phyloP scores from a whole-genome alignment of 2,888 invertebrate species.

The Hypomecis atomaria region DNA sequence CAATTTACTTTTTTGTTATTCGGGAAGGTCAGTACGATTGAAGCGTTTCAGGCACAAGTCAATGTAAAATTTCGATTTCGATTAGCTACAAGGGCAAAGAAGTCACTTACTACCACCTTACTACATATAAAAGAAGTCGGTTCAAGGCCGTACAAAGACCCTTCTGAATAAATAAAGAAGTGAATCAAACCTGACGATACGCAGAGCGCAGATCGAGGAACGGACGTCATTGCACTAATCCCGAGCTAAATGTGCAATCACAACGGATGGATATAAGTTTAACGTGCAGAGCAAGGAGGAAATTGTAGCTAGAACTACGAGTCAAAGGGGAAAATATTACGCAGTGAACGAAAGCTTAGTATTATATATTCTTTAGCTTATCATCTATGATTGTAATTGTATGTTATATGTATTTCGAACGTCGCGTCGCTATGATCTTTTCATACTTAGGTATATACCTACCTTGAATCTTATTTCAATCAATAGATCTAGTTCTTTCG shows the following conservation, averaged over 20 bases:
- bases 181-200: constrained; percentile 37
- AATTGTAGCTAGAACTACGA: too few species aligned
- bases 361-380: too few species aligned
- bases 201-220: constrained; percentile 35
- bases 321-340: too few species aligned
- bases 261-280: constrained; percentile 35
- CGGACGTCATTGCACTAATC: constrained; percentile 55
- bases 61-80: constrained; percentile 6
- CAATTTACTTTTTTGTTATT: background rate
- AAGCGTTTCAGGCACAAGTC: background rate
- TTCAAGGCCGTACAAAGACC: constrained; percentile 49
- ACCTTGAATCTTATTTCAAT: too few species aligned
- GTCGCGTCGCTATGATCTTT: too few species aligned
- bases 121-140: constrained; percentile 38
- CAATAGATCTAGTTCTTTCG: too few species aligned
- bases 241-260: constrained; percentile 55
- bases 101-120: constrained; percentile 22
- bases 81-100: constrained; percentile 24
- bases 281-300: too few species aligned
- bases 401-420: too few species aligned
- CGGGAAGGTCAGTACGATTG: constrained; percentile 15
- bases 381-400: too few species aligned
- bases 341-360: too few species aligned
- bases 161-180: constrained; percentile 34
- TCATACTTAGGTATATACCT: too few species aligned